A percentile compares a stretch with the other conserved stretches of the same genome.
Conservation (phyloP, 2,113 vertebrate genomes). For the Anoplopoma fimbria region DNA sequence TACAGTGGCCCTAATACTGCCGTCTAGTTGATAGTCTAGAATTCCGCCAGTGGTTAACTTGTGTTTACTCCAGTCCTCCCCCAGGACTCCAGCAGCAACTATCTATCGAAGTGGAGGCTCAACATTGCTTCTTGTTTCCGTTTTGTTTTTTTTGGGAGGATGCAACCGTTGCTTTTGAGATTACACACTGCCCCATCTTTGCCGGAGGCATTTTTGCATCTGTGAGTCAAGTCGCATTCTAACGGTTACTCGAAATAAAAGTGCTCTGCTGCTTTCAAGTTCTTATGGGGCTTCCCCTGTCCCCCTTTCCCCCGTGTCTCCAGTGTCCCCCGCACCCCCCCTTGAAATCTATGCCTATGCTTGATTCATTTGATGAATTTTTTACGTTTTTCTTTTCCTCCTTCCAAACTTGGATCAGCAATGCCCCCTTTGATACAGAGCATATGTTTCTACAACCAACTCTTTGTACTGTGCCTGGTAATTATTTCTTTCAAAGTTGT, state of each 20-base stretch:
- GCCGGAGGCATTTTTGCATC: neutral
- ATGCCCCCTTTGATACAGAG: constrained; percentile 51
- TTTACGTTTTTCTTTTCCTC: neutral
- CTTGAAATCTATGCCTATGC: neutral
- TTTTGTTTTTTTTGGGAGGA: neutral
- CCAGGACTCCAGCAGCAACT: neutral
- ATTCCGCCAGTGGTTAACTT: neutral
- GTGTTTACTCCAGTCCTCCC: neutral
- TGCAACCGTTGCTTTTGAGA: neutral
- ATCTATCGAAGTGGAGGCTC: neutral
- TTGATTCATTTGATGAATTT: constrained; percentile 15
- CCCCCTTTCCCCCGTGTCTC: neutral
- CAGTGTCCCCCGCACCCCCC: neutral
- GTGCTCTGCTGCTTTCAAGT: neutral
- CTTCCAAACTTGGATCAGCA: constrained; percentile 26
- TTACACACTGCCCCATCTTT: neutral
- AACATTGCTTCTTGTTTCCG: neutral
- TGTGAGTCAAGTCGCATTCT: neutral
- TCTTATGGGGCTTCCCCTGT: neutral
- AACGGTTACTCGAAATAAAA: neutral
- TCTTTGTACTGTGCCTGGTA: constrained; percentile 49
- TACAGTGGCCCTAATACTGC: neutral
- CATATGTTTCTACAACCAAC: constrained; percentile 63
- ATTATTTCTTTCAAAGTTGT: constrained; percentile 59
- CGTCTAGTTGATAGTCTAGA: neutral